Evolutionary conservation across 1,140 invertebrate genomes (phyloP).

Genomic region (Leptopilina boulardi): DNA sequence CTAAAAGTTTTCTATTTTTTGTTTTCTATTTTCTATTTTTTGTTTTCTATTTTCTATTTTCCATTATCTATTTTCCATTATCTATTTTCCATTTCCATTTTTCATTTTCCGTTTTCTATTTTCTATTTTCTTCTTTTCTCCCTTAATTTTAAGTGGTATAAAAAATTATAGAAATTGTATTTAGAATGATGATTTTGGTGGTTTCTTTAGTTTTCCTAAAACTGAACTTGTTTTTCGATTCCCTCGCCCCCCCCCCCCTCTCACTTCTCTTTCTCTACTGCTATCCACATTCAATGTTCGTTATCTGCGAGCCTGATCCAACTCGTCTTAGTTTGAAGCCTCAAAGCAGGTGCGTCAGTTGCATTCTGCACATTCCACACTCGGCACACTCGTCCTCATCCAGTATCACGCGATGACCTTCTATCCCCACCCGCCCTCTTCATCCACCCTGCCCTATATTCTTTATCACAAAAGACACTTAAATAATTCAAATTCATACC

Average conservation of each 20-base stretch:
- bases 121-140: too few relatives aligned
- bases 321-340: constrained; percentile 53
- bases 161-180: too few relatives aligned
- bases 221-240: constrained; percentile 3
- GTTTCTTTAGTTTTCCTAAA: constrained; percentile 6
- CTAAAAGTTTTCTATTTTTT: too few relatives aligned
- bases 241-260: not conserved
- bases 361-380: constrained; percentile 60
- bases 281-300: constrained; percentile 12
- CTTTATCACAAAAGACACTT: constrained; percentile 12
- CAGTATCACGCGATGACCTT: constrained; percentile 58
- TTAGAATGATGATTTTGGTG: not conserved
- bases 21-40: too few relatives aligned
- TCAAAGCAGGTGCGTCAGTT: constrained; percentile 59
- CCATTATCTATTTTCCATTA: too few relatives aligned
- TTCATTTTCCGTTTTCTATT: too few relatives aligned
- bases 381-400: constrained; percentile 55
- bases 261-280: not conserved
- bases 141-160: too few relatives aligned
- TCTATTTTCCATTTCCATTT: too few relatives aligned
- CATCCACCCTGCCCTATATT: constrained; percentile 13
- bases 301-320: constrained; percentile 40
- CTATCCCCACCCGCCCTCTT: constrained; percentile 24
- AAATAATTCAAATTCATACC: not conserved
- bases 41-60: too few relatives aligned